Evolutionary conservation across 2,797 vertebrate species (phyloP), one percentile per base, ranked within the genome.

Genomic region (Melanotaenia trifasciata): DNA sequence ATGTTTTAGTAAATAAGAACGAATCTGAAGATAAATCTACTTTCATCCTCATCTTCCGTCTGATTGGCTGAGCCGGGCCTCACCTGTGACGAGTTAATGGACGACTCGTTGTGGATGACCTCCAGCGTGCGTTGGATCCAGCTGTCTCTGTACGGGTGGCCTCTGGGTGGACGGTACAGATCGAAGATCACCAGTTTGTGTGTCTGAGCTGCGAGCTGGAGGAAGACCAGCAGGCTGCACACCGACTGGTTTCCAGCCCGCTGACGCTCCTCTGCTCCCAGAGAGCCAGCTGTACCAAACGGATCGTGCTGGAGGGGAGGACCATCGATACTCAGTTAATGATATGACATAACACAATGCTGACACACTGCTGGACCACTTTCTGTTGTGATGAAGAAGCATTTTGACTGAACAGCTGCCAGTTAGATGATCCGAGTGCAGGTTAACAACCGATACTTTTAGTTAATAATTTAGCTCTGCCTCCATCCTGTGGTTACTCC

Each of bases 181-280:
- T 97, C 96, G 80, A 99, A 98, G 83, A 98, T 94, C 86, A 98
- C 95, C 76, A 94, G 63, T 54, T 95, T 95, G 53, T 90, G 80
- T 18, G 89, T 87, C 22, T 75, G 87, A 20, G 94, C 89, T 2
- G 96, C 96, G 10, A 98, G 90, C 83, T 91, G 82, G 77, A 98
- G 92, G 76, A 96, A 94, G 62, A 92, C 89, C 61, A 72, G 89
- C 68, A 99, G 89, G 64, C 87, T 94, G 85, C 93, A 95, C 53
- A 98, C 84, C 0, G 90, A 89, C 88, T 98, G 97, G 74, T 95
- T 95, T 60, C 60, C 87, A 16, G 95, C 95, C 81, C 56, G 87
- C 14, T 35, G 76, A 18, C 71, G 76, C 33, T 97, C 96, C 13
- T 87, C 90, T 5, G 77, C 36, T 24, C 92, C 88, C 67, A 97